These are phyloP conservation scores for Esox masquinongy DNA, from an alignment of 2,797 vertebrate species.

Conservation along the genomic window DNA sequence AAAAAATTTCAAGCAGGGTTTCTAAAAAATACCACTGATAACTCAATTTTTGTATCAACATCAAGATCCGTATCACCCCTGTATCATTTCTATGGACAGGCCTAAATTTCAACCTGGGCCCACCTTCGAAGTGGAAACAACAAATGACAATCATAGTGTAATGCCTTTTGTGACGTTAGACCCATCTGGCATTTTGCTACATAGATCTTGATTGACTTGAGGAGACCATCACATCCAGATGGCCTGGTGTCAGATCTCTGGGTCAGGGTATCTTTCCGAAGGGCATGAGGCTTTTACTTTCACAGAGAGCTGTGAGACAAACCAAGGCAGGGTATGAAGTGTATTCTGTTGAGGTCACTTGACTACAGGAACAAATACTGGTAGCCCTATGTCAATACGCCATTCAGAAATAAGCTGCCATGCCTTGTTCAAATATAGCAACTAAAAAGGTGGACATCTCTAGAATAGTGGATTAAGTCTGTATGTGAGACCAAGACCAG, in stretches of 20 bases:
- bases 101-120: background rate
- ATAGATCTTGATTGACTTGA: slow-evolving; percentile 33
- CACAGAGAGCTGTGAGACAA: background rate
- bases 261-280: slow-evolving; percentile 36
- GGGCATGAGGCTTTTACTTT: slow-evolving; percentile 12
- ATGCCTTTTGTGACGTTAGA: slow-evolving; percentile 32
- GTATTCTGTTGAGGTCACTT: slow-evolving; percentile 20
- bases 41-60: background rate
- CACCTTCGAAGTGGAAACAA: slow-evolving; percentile 35
- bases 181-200: slow-evolving; percentile 44
- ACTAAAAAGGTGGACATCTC: background rate
- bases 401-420: background rate
- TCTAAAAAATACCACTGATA: background rate
- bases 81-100: background rate
- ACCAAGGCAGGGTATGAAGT: slow-evolving; percentile 1
- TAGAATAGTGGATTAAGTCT: background rate
- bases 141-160: slow-evolving; percentile 35
- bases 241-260: slow-evolving; percentile 31
- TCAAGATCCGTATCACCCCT: slow-evolving; percentile 7
- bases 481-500: background rate
- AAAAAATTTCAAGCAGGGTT: background rate
- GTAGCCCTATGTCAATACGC: slow-evolving; percentile 29
- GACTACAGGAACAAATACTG: slow-evolving; percentile 27
- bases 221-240: slow-evolving; percentile 44
- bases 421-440: background rate